phyloP scores from a whole-genome alignment of 1,140 invertebrate genomes.

The Camponotus vicinus region DNA sequence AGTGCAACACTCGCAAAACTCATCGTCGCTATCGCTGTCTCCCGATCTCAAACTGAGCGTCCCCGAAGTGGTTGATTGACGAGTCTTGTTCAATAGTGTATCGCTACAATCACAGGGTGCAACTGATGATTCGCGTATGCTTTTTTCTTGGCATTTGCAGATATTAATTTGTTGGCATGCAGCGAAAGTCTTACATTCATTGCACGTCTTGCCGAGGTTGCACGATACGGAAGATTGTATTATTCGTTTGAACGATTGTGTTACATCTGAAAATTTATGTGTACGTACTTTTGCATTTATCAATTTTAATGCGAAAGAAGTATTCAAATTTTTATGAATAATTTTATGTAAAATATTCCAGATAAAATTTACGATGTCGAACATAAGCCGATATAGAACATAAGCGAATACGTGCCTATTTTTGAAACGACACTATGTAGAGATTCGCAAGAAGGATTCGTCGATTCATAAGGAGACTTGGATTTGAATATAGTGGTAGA shows the following conservation, averaged over 20 bases:
- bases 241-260: background rate
- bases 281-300: background rate
- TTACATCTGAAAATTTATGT: slow-evolving; percentile 33
- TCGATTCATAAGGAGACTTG: background rate
- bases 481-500: background rate
- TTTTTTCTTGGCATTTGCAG: slow-evolving; percentile 67
- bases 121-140: background rate
- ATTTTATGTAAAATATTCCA: slow-evolving; percentile 6
- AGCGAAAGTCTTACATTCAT: background rate
- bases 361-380: background rate
- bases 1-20: slow-evolving; percentile 76
- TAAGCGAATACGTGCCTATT: background rate
- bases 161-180: slow-evolving; percentile 24
- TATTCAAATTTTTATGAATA: background rate
- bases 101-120: slow-evolving; percentile 41
- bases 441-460: slow-evolving; percentile 31
- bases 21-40: slow-evolving; percentile 67
- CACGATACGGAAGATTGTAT: background rate
- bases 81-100: background rate
- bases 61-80: background rate
- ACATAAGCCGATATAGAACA: background rate
- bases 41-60: background rate
- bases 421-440: background rate
- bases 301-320: background rate
- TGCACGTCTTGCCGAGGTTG: background rate